Base-by-base conservation (phyloP, 2,888 invertebrate species). In the Drosophila ustulata region DNA sequence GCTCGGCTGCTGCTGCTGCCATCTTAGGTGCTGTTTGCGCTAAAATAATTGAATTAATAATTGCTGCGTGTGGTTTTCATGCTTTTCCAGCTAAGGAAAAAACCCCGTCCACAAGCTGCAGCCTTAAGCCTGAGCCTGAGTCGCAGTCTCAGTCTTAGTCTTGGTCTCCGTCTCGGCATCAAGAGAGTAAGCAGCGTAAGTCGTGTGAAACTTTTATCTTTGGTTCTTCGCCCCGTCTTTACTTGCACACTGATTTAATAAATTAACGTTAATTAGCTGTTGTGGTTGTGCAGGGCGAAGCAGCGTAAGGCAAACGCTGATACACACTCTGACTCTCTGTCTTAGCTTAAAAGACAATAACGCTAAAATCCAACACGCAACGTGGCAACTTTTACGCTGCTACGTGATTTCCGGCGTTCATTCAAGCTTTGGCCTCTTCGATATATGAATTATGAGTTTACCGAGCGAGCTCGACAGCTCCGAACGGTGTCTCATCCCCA, bases 61-160 rank as follows among this genome's bases (percentile, higher is more conserved):
- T 89, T 91, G 90, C 91, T 91, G 90, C 91, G 90, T 90, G 90
- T 90, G 91, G 91, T 90, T 90, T 91, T 89, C 90, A 90, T 89
- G 83, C 85, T 91, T 89, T 90, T 72, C 76, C 81, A 88, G 90
- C 91, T 91, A 90, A 86, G 87, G 72, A 89, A 84, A 84, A 66
- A 55, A 55, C 65, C 63, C 37, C 30, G 1, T 32, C 11, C 18
- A 26, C 58, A 52, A 56, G 51, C 49, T 30, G 47, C 18, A 65
- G 39, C 49, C 75, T 66, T 76, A 76, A 78, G 78, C 75, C 66
- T 52, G 43, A 55, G 64, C 45, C 55, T 47, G 62, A 46, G 51
- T 46, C 71, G 39, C 58, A 41, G 62, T 30, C 55, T 39, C 52
- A n/a, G 53, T 37, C 45, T 23, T 51, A n/a, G 53, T 37, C 45